These are phyloP conservation scores for Ranitomeya variabilis DNA, from an alignment of 2,113 vertebrate genomes.

Conservation along the genomic window DNA sequence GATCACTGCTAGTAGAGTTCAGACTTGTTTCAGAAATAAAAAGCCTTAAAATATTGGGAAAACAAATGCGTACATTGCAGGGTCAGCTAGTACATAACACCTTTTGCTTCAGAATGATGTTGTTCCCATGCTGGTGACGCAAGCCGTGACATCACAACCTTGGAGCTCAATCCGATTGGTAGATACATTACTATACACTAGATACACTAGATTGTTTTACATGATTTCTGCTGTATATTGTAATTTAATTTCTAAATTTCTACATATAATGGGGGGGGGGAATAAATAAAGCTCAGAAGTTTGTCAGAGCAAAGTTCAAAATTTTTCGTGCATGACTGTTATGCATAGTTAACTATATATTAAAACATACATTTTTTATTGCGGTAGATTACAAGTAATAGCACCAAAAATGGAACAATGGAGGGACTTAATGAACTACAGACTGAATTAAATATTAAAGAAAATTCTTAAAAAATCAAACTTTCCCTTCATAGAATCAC, in stretches of 20 bases:
- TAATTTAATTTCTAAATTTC: not conserved
- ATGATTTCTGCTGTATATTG: not conserved
- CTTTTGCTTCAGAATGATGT: conserved; percentile 79
- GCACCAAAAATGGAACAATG: too few species aligned
- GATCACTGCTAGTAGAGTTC: conserved; percentile 69
- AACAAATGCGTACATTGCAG: conserved; percentile 69
- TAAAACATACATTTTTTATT: too few species aligned
- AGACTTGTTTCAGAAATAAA: conserved; percentile 70
- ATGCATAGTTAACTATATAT: too few species aligned
- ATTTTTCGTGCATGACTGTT: too few species aligned
- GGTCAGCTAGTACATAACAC: conserved; percentile 71
- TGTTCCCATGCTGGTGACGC: conserved; percentile 85
- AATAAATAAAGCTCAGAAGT: too few species aligned
- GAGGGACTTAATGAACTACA: too few species aligned
- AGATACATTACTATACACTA: not conserved
- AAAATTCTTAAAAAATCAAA: too few species aligned
- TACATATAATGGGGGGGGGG: not conserved
- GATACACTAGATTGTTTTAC: not conserved
- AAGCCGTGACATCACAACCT: conserved; percentile 56
- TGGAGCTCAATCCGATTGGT: too few species aligned
- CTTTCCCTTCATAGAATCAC: too few species aligned
- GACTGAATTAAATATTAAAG: too few species aligned
- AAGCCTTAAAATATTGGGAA: conserved; percentile 68
- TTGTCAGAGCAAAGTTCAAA: too few species aligned
- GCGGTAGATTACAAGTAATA: too few species aligned